Evolutionary conservation across 2,113 vertebrate genomes (phyloP).

Genomic region (Dermatemys mawii): DNA sequence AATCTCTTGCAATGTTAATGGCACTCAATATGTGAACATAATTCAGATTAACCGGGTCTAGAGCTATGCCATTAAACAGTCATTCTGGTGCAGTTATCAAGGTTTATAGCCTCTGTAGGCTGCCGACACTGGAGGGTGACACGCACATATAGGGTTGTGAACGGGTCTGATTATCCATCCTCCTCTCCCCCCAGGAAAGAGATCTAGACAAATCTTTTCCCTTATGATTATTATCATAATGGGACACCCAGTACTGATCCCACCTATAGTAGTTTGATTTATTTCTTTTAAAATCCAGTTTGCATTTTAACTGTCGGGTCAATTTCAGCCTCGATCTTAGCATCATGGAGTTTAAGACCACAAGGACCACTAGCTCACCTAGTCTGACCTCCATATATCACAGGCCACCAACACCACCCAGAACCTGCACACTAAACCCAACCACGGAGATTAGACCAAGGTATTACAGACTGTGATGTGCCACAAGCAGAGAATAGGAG

Average conservation of each 20-base stretch:
- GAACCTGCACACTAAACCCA: background rate
- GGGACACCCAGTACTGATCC: background rate
- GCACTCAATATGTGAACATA: background rate
- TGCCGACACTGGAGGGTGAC: background rate
- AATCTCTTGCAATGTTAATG: background rate
- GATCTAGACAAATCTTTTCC: background rate
- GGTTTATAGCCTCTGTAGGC: background rate
- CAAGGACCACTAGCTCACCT: too few relatives aligned
- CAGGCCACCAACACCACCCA: background rate
- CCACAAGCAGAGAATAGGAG: background rate
- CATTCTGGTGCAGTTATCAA: rapidly evolving
- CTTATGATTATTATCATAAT: background rate
- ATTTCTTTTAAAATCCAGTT: background rate
- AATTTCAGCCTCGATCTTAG: background rate
- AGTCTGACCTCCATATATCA: too few relatives aligned
- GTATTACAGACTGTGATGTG: background rate
- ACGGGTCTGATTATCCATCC: background rate
- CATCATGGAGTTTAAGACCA: background rate
- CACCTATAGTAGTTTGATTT: background rate
- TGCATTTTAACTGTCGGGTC: background rate
- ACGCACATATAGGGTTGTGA: background rate
- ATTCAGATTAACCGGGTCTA: background rate
- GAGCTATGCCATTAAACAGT: background rate
- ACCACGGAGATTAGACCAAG: background rate
- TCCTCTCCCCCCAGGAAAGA: too few relatives aligned